Evolutionary conservation across 1,140 invertebrate species (phyloP).

Genomic region (Leptonema lineaticorne): DNA sequence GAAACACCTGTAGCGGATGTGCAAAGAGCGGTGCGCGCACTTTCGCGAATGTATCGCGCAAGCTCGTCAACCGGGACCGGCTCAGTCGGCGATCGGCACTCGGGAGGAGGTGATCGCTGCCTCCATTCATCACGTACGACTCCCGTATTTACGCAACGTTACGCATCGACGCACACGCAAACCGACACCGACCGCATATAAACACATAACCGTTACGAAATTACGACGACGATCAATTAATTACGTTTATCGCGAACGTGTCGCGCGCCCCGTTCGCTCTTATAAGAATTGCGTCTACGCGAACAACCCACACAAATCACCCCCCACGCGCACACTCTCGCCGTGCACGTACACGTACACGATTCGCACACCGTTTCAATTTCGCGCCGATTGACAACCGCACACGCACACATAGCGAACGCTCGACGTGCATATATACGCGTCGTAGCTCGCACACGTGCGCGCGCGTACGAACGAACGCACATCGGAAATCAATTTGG

Average conservation of each 20-base stretch:
- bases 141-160: background rate
- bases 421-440: too few relatives aligned
- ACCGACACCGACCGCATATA: too few relatives aligned
- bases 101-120: too few relatives aligned
- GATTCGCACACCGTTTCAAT: too few relatives aligned
- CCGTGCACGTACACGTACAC: background rate
- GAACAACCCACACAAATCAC: background rate
- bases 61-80: background rate
- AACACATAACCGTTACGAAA: too few relatives aligned
- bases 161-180: conserved; percentile 22
- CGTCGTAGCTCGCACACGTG: background rate
- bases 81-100: background rate
- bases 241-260: too few relatives aligned
- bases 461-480: background rate
- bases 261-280: background rate
- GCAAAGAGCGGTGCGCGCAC: background rate
- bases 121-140: too few relatives aligned
- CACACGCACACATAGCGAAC: too few relatives aligned
- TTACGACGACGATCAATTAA: too few relatives aligned
- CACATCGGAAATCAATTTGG: conserved; percentile 15
- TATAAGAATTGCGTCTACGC: too few relatives aligned
- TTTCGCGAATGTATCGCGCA: background rate
- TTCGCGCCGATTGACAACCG: too few relatives aligned
- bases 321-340: background rate
- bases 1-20: background rate